phyloP scores from a whole-genome alignment of 2,797 vertebrate species.

The Octomys mimax region DNA sequence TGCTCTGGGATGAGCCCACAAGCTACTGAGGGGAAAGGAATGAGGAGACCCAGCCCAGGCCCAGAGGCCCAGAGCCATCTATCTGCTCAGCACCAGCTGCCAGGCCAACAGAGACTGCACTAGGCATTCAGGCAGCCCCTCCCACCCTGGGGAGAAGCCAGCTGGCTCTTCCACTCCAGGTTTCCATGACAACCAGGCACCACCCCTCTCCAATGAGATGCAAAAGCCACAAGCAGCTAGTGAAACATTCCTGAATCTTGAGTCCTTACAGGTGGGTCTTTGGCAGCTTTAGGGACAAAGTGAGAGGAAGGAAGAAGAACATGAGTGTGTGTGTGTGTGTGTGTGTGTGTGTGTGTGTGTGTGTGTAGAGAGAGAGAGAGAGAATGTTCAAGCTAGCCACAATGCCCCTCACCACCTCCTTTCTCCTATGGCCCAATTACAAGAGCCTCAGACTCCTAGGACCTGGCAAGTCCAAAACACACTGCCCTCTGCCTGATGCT shows the following conservation, averaged over 20 bases:
- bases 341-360: too few relatives aligned
- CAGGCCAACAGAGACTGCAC: background rate
- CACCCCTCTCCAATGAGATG: conserved; percentile 14
- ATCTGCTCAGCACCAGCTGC: background rate
- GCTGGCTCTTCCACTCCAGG: conserved; percentile 20
- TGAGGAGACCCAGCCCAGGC: background rate
- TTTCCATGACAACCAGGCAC: conserved; percentile 78
- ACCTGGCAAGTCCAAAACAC: background rate
- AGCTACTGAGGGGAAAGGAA: background rate
- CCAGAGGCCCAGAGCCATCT: background rate
- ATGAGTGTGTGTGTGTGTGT: background rate
- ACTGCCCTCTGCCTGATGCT: background rate
- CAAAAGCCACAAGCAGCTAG: conserved; percentile 64
- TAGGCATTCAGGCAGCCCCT: background rate
- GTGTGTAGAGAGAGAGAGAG: background rate
- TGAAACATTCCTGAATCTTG: conserved; percentile 66
- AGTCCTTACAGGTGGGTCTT: conserved; percentile 64
- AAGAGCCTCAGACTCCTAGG: background rate
- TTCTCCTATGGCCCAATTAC: background rate
- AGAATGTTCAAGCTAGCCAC: background rate
- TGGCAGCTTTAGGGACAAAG: background rate
- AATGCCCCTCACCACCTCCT: background rate
- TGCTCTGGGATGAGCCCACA: background rate
- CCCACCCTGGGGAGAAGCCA: conserved; percentile 73
- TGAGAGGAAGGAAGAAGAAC: conserved; percentile 1